Percentiles rank a stretch among this genome's conserved stretches.
Evolutionary conservation across 2,888 invertebrate species (phyloP).

Genomic region (Meghimatium bilineatum): DNA sequence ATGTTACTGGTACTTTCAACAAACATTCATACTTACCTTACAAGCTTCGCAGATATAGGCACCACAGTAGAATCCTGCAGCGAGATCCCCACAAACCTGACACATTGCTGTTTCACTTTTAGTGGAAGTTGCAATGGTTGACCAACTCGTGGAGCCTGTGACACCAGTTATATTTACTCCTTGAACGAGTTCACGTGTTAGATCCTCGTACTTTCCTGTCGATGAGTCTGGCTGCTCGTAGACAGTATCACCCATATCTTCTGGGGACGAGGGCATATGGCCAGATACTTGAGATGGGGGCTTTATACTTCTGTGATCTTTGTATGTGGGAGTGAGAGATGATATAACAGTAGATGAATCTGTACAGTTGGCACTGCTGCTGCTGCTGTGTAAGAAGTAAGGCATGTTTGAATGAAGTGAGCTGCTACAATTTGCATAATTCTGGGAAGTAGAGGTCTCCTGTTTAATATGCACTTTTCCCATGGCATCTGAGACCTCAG

Average conservation of each 20-base stretch:
- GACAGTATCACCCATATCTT: background rate
- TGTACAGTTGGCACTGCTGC: background rate
- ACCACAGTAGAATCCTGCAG: conserved; percentile 76
- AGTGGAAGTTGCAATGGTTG: background rate
- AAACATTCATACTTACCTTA: conserved; percentile 66
- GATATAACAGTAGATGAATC: background rate
- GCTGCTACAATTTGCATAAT: background rate
- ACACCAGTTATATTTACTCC: background rate
- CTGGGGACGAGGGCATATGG: background rate
- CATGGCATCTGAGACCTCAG: background rate
- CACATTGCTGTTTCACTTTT: conserved; percentile 54
- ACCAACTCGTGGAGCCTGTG: background rate
- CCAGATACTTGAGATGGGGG: no score
- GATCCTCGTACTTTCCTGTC: background rate
- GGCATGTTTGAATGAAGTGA: background rate
- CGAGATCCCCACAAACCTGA: conserved; percentile 73
- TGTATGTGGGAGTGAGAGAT: no score
- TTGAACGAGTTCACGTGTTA: background rate
- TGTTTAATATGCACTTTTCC: background rate
- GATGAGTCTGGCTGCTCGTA: conserved; percentile 27
- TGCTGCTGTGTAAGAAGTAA: no score
- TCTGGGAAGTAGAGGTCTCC: background rate
- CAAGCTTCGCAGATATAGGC: conserved; percentile 76
- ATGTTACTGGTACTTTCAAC: background rate
- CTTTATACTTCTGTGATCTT: background rate